Base-by-base conservation (phyloP, 2,113 vertebrate genomes). In the Microtus ochrogaster region DNA sequence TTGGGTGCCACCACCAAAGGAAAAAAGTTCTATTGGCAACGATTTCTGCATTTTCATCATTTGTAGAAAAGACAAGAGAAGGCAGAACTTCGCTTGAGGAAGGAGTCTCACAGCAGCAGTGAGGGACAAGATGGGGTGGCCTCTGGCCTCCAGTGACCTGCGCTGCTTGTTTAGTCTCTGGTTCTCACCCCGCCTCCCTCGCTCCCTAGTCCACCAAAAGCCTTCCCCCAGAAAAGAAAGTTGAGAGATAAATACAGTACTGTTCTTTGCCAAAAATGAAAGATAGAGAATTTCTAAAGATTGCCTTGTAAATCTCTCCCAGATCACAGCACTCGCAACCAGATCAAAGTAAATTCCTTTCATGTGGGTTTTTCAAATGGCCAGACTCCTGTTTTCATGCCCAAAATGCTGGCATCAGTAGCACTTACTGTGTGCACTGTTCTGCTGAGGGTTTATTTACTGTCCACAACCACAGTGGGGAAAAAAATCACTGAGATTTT, bases 271-370 rank as follows among this genome's bases (percentile, higher is more conserved):
- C 39, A 91, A 73, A 55, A 74, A 63, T 58, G 28, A 3, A 68
- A 73, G 4, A 44, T 39, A 70, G 49, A 6, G 36, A 86, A 82
- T 49, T 65, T 73, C 47, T n/a, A 89, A 70, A 63, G 81, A 28
- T 74, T 2, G 1, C n/a, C 33, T 58, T 44, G 3, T 55, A 87
- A 33, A 9, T 76, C 61, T 49, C 66, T 13, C 55, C 30, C 3
- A 5, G 12, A 11, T 11, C 49, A 49, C 0, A 49, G 41, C 4
- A 13, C 58, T 61, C 58, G 66, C 30, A 24, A 44, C 58, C 14
- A 84, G 82, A 84, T 84, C 58, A 65, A 84, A 84, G 82, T 28
- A 66, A 65, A 90, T 86, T 83, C 36, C 17, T 76, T 76, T n/a
- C 11, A 24, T 11, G 66, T 26, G 49, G 12, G 39, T 41, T 89